Base-by-base conservation (phyloP, 2,113 vertebrate genomes). In the Sakesphorus luctuosus region DNA sequence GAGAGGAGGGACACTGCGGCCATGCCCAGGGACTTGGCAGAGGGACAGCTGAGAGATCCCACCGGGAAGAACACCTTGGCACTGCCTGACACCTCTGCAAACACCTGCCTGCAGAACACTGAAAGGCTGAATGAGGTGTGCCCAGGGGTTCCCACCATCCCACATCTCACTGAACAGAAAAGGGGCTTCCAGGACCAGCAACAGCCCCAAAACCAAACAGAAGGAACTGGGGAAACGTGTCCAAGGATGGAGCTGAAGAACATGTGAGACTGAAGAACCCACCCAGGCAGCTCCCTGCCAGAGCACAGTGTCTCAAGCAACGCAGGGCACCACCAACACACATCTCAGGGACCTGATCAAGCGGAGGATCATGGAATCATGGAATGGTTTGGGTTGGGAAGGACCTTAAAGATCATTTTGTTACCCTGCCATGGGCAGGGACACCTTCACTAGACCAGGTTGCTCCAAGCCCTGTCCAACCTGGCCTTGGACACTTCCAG, bases 81-180 rank as follows among this genome's bases (percentile, higher is more conserved):
- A 4, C 19, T 72, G 67, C 26, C 50, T 52, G 49, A 4, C 73
- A 29, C 79, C 29, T 16, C 84, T 73, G 61, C 46, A 24, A 71
- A 58, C 26, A 79, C 21, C 75, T 61, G 68, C 19, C 36, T 11
- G 20, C 33, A 43, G 40, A 24, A 23, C 46, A 78, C 2, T 0
- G 3, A 3, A 6, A 62, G n/a, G 52, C 62, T 11, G 19, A 40
- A 24, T 0, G 0, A 74, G 47, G 52, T 35, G 33, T 8, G 14
- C 31, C 11, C 13, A 13, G 28, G 31, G 36, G 17, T 47, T 25
- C 87, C 18, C 1, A 3, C 49, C 19, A 49, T 36, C 43, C 53
- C 3, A 10, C 43, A 16, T 12, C 25, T 28, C 55, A 24, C 2
- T 21, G 5, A 33, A 31, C 16, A 43, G 7, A 29, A 43, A 43